phyloP scores from a whole-genome alignment of 2,888 invertebrate species.

The Drosophila nr. perissopoda region DNA sequence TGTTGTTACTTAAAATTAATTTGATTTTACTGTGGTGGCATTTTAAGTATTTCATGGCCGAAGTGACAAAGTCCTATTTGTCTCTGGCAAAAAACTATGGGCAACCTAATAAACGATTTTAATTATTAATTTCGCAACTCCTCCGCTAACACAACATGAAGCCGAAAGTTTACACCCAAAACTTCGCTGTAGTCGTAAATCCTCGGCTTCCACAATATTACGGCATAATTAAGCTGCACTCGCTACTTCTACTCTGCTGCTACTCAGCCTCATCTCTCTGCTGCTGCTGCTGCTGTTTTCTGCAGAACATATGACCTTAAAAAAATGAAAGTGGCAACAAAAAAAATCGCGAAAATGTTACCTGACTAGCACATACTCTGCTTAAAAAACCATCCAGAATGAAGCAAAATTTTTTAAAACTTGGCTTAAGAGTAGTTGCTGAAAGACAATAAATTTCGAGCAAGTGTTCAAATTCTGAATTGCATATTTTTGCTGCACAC shows the following conservation, averaged over 20 bases:
- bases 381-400: neutral
- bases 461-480: neutral
- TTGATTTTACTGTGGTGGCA: neutral
- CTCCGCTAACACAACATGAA: constrained; percentile 11
- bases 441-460: neutral
- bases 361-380: constrained; percentile 2
- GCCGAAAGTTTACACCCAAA: constrained; percentile 16
- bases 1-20: neutral
- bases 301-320: constrained; percentile 50
- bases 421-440: neutral
- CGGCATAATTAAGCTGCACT: constrained; percentile 61
- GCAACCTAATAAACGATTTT: constrained; percentile 32
- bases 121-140: constrained; percentile 37
- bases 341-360: neutral
- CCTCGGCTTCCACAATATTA: constrained; percentile 53
- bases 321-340: neutral
- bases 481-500: neutral
- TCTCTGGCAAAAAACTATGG: constrained; percentile 5
- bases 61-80: constrained; percentile 8
- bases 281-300: constrained; percentile 19
- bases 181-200: constrained; percentile 47
- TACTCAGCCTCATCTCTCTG: neutral
- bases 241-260: constrained; percentile 6
- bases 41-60: neutral
- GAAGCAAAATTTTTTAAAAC: neutral